Evolutionary conservation across 1,140 invertebrate species (phyloP), one percentile per base, ranked within the genome.

Genomic region (Pseudomyrmex sp.): DNA sequence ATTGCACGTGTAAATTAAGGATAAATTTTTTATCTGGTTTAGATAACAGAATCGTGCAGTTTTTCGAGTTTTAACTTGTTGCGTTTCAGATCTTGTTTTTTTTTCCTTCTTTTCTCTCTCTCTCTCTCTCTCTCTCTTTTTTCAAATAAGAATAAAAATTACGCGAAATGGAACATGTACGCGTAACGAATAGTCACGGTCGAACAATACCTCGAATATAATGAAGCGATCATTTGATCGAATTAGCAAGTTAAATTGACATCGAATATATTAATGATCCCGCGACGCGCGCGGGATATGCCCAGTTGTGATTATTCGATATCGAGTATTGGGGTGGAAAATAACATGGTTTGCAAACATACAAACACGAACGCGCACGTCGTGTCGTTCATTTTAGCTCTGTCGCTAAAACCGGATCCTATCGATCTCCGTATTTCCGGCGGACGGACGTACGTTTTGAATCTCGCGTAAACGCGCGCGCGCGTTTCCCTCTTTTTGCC

Each of bases 371-470:
- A 75, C 26, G 9, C 23, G 23, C 52, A 23, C 58, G 13, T 8
- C 44, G 73, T 18, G 48, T 23, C 73, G 72, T 50, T 20, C 72
- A 46, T 75, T 50, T 23, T 62, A 58, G 9, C 10, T 35, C 35
- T 35, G 50, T 56, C 35, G 50, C 13, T 77, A 46, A 77, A 77
- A 69, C 75, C 75, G 63, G 75, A 77, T 77, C 63, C 50, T 48
- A 77, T 77, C 74, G 50, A 77, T 77, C 75, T 77, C 35, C 44
- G 48, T 58, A 63, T 46, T 77, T 77, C 63, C 63, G 75, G 35
- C 63, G 63, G 72, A 62, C 58, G 69, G 59, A 50, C 59, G 69
- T 58, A 50, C 59, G 63, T 68, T 77, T 77, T 50, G 35, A 77
- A 68, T 58, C 63, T 50, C 59, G 20, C 44, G 58, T 63, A 75